Conservation (phyloP, 2,113 vertebrate species). For the Ginglymostoma cirratum region DNA sequence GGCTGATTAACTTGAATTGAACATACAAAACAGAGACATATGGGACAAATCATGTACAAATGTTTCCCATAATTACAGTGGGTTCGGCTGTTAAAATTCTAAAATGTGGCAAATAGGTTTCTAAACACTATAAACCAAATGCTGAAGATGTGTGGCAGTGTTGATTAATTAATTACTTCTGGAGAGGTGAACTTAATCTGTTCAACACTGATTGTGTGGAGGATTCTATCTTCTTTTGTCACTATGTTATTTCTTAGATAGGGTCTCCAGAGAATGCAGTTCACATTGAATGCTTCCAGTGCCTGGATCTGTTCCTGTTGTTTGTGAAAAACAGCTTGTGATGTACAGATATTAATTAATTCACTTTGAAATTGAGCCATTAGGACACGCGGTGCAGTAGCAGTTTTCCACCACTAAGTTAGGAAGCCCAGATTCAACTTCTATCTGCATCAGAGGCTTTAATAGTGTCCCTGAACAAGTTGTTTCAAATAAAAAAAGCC, state of each 20-base stretch:
- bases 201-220: background rate
- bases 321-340: background rate
- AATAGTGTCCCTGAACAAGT: no score
- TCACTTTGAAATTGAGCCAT: background rate
- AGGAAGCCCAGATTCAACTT: no score
- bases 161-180: background rate
- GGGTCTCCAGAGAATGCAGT: background rate
- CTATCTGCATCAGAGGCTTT: no score
- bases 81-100: background rate
- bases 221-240: constrained; percentile 1
- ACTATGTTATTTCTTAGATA: background rate
- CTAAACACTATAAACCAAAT: background rate
- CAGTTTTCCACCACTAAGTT: no score
- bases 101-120: background rate
- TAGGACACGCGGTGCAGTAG: no score
- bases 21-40: background rate
- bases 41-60: background rate
- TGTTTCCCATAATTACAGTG: background rate
- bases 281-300: background rate
- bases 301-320: background rate
- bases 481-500: no score
- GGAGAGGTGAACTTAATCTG: background rate
- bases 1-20: constrained; percentile 3
- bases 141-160: background rate
- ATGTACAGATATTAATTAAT: no score